phyloP scores from a whole-genome alignment of 2,888 invertebrate genomes.

The Trichogramma dendrolimi region DNA sequence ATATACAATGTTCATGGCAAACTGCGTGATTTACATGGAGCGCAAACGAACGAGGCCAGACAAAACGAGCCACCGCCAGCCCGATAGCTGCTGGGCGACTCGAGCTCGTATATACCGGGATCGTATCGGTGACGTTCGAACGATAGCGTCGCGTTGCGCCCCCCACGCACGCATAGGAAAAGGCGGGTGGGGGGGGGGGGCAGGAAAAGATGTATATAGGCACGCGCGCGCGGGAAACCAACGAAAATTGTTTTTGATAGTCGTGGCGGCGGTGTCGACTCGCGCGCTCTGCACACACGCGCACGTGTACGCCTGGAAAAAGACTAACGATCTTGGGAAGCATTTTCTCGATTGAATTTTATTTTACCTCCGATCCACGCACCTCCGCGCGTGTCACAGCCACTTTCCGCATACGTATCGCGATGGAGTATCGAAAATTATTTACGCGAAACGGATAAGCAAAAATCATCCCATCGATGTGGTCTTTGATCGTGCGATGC shows the following conservation, averaged over 20 bases:
- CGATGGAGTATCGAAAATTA: no score
- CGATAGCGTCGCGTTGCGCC: conserved; percentile 10
- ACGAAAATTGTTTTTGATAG: conserved; percentile 13
- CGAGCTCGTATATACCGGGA: not conserved
- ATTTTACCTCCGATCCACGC: no score
- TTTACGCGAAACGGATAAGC: no score
- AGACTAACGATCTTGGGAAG: no score
- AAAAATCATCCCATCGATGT: no score
- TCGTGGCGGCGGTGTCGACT: not conserved
- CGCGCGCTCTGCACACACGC: not conserved
- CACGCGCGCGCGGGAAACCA: not conserved
- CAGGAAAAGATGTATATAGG: not conserved
- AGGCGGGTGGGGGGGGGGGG: not conserved
- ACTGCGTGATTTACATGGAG: conserved; percentile 12
- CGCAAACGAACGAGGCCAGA: conserved; percentile 7
- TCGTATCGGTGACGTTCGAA: conserved; percentile 12
- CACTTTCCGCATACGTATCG: no score
- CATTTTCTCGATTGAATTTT: no score
- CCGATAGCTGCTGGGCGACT: conserved; percentile 3
- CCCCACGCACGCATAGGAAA: not conserved
- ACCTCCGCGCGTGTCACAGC: no score
- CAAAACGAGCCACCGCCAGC: conserved; percentile 8
- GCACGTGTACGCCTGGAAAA: no score
- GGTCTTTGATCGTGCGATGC: no score
- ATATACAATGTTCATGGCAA: not conserved